Base-by-base conservation (phyloP, 1,140 invertebrate species). In the Papilio dardanus region DNA sequence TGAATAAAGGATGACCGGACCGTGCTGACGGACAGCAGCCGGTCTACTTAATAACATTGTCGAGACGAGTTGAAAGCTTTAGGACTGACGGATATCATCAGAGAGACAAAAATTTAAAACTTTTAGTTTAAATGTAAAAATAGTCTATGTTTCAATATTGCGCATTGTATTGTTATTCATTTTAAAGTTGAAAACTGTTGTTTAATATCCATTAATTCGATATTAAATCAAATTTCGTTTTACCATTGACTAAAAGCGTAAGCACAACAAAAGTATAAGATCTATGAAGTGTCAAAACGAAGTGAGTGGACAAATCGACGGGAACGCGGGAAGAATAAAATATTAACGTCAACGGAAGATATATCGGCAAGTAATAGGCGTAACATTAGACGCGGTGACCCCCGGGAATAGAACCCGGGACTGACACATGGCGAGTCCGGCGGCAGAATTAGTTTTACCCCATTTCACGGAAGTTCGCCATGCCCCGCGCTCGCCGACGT, bases 1-100 rank as follows among this genome's bases (percentile, higher is more conserved):
- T 93, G 88, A 93, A 93, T 93, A 93, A 93, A 92, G 89, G 91
- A 93, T 93, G 88, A 86, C 87, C 88, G 87, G 84, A 68, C 80
- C 83, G 86, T 80, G 77, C 76, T 86, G 89, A 88, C 85, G 83
- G 84, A 84, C 81, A 78, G 84, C 85, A 81, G 80, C 83, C 81
- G 77, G 78, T 83, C 71, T 88, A 84, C 86, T 90, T 89, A 89
- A 91, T 91, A 89, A 90, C 82, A 89, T 88, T 88, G 85, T 90
- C 86, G 84, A 81, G 74, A 78, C 46, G 65, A 76, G 79, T 82
- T 80, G 71, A 46, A 35, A 73, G 76, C 37, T 77, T 69, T 28
- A 21, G 40, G 76, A 71, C 66, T 86, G 90, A 89, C 88, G 84
- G 24, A 71, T 37, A 21, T 50, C 33, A 65, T 24, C 21, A 19